Percentiles rank a stretch among this genome's conserved stretches.
Conservation (phyloP, 2,113 vertebrate species). For the Takifugu flavidus region DNA sequence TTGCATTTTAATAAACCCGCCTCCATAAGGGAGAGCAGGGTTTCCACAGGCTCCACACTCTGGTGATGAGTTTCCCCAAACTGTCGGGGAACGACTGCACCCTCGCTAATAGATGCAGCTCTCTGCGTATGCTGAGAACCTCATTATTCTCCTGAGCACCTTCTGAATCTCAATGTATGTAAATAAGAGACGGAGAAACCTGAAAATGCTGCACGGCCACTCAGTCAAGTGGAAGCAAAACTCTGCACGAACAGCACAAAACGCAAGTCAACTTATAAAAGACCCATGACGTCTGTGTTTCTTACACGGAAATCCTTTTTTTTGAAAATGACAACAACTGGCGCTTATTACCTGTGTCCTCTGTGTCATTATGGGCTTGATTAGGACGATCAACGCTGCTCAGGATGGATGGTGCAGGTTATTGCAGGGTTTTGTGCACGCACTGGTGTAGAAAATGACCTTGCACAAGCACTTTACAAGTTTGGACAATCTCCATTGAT, state of each 20-base stretch:
- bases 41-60: constrained; percentile 24
- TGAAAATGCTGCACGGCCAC: constrained; percentile 8
- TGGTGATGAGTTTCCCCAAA: constrained; percentile 33
- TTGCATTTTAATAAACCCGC: constrained; percentile 32
- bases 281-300: too few species aligned
- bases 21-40: constrained; percentile 28
- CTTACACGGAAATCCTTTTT: too few species aligned
- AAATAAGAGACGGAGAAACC: constrained; percentile 9
- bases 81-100: constrained; percentile 8
- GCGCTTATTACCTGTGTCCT: too few species aligned
- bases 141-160: constrained; percentile 24
- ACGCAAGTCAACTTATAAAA: background rate
- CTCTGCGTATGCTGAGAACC: constrained; percentile 12
- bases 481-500: too few species aligned
- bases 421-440: too few species aligned
- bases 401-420: too few species aligned
- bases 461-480: too few species aligned
- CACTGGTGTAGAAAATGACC: too few species aligned
- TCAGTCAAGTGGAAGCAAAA: constrained; percentile 12
- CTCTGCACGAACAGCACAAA: constrained; percentile 22
- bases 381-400: too few species aligned
- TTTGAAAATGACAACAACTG: too few species aligned
- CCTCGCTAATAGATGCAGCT: constrained; percentile 20
- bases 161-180: constrained; percentile 35
- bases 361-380: too few species aligned